Conservation (phyloP, 1,140 invertebrate species). For the Drosophila pandora region DNA sequence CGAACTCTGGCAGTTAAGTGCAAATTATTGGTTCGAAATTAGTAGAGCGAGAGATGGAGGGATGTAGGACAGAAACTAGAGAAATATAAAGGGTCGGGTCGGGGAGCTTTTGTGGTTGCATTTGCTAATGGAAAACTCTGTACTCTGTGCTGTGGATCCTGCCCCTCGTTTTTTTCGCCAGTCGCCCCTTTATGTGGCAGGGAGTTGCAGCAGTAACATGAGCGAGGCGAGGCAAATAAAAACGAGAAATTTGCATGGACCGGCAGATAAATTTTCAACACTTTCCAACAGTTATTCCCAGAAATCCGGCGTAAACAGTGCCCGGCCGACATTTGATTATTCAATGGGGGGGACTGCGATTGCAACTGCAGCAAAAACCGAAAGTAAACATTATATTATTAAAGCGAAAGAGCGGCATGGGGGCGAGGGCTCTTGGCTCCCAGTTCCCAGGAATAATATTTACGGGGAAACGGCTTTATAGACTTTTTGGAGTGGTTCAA, state of each 20-base stretch:
- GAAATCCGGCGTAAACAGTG: conserved; percentile 33
- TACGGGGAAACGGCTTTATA: conserved; percentile 19
- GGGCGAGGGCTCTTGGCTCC: background rate
- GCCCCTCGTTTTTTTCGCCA: background rate
- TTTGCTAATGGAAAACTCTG: conserved; percentile 71
- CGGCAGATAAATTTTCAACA: conserved; percentile 45
- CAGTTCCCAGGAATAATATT: conserved; percentile 52
- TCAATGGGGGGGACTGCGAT: conserved; percentile 2
- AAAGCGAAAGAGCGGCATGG: conserved; percentile 28
- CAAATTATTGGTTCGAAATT: conserved; percentile 73
- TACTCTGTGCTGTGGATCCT: conserved; percentile 17
- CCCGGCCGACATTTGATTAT: conserved; percentile 32
- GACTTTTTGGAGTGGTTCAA: conserved; percentile 40
- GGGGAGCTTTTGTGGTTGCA: conserved; percentile 63
- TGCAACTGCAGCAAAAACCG: conserved; percentile 25
- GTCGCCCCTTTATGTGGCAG: conserved; percentile 1
- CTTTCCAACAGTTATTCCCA: conserved; percentile 35
- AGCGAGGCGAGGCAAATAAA: conserved; percentile 17
- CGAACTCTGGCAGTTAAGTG: conserved; percentile 66
- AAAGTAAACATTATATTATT: conserved; percentile 55
- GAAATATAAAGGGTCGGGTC: conserved; percentile 13
- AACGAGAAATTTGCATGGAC: conserved; percentile 24
- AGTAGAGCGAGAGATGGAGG: conserved; percentile 58
- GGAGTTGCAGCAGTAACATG: no score
- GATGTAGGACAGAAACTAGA: background rate